Base-by-base conservation (phyloP, 2,888 invertebrate species). In the Eristalis tenax region DNA sequence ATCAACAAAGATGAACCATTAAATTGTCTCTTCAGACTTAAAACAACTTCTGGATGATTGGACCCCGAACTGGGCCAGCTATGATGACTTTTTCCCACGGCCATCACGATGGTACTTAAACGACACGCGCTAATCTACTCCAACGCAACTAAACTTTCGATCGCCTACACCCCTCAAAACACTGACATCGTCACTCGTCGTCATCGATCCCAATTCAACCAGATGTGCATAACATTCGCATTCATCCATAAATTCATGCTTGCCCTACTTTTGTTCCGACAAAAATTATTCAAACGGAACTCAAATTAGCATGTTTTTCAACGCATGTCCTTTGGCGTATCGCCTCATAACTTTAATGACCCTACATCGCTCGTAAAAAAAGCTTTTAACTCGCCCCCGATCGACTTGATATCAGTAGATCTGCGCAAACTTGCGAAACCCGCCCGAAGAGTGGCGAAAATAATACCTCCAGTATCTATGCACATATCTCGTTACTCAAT, bases 401-500 rank as follows among this genome's bases (percentile, higher is more conserved):
- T 5, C 50, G 10, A 6, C 43, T 1, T 4, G 50, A 1, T 18
- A 50, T 50, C 50, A 18, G 8, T 1, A 50, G 50, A 50, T 50
- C 50, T 50, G 18, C 50, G 50, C 50, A 18, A 18, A 50, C 18
- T 50, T 18, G 50, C 50, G 50, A 18, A 50, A 50, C 50, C 50
- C 50, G 18, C 8, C 18, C 50, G 18, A 50, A 50, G 50, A 50
- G 50, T 18, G 50, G 50, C 50, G 6, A 50, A 32, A 50, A 5
- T 50, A 18, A 50, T 8, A 18, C 18, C 6, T 4, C 18, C 18
- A 50, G 1, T 50, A 50, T 50, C 50, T 50, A 50, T 50, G 50
- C 50, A 50, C 50, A 50, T 50, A 50, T 50, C 50, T 18, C 50
- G 50, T 50, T 50, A 50, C 50, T 18, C 50, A 50, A 50, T 50